Evolutionary conservation across 2,113 vertebrate species (phyloP).

Genomic region (Oryzias woworae): DNA sequence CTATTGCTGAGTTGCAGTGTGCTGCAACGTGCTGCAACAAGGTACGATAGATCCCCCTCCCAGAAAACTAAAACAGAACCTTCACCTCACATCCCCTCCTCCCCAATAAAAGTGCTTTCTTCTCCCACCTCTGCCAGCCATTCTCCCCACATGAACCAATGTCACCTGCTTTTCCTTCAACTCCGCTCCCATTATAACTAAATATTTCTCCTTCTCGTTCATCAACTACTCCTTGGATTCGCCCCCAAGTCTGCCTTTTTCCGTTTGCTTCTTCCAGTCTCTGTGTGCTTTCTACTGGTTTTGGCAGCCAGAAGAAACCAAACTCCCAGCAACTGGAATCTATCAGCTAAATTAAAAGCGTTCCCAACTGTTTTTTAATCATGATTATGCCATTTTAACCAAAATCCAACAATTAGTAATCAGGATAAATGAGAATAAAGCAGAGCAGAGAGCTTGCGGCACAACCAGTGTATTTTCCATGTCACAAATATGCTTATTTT

Average conservation of each 20-base stretch:
- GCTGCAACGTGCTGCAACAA: conserved; percentile 48
- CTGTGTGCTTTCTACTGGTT: conserved; percentile 27
- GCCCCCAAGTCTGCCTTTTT: neutral
- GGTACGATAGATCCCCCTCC: conserved; percentile 42
- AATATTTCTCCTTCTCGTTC: conserved; percentile 5
- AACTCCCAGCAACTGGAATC: conserved; percentile 43
- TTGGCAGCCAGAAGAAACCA: conserved; percentile 16
- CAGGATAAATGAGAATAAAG: no score
- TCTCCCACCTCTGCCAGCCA: conserved; percentile 1
- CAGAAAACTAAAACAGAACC: conserved; percentile 33
- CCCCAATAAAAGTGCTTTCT: conserved; percentile 3
- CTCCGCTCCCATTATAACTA: neutral
- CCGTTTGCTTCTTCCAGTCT: conserved; percentile 3
- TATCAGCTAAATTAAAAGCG: conserved; percentile 6
- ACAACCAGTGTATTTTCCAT: no score
- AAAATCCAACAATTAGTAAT: no score
- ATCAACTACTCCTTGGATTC: conserved; percentile 30
- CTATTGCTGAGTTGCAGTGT: conserved; percentile 15
- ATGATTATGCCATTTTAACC: no score
- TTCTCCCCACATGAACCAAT: conserved; percentile 4
- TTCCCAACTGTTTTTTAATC: no score
- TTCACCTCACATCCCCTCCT: conserved; percentile 44
- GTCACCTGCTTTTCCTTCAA: neutral
- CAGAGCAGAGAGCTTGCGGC: no score
- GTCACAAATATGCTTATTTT: no score